Percentiles rank a stretch among this genome's conserved stretches.
Evolutionary conservation across 2,888 invertebrate genomes (phyloP).

Genomic region (Thymelicus acteon): DNA sequence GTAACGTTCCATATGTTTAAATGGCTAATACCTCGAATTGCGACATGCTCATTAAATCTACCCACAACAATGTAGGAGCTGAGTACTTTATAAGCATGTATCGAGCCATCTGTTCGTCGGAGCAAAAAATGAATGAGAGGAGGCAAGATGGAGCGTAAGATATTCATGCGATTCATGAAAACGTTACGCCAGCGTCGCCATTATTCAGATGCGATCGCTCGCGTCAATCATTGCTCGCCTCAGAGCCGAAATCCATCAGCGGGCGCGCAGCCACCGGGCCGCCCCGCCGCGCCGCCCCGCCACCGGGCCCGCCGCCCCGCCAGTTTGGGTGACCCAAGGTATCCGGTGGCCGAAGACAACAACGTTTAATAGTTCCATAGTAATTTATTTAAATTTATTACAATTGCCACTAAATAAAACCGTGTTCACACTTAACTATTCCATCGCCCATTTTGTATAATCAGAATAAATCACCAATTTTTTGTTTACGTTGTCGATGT

Average conservation of each 20-base stretch:
- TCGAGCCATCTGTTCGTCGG: slow-evolving; percentile 21
- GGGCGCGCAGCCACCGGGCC: slow-evolving; percentile 11
- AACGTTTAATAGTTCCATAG: slow-evolving; percentile 69
- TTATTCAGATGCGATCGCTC: slow-evolving; percentile 60
- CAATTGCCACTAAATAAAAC: slow-evolving; percentile 62
- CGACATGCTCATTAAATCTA: slow-evolving; percentile 19
- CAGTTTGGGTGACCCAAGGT: slow-evolving; percentile 39
- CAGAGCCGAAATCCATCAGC: slow-evolving; percentile 48
- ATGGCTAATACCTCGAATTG: slow-evolving; percentile 3
- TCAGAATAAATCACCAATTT: slow-evolving; percentile 24
- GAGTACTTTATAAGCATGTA: slow-evolving; percentile 11
- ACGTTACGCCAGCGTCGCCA: slow-evolving; percentile 52
- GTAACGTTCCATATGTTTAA: not conserved
- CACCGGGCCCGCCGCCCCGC: too few species aligned
- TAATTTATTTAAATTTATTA: slow-evolving; percentile 76
- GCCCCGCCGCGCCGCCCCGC: not conserved
- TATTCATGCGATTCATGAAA: slow-evolving; percentile 71
- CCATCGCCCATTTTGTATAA: slow-evolving; percentile 31
- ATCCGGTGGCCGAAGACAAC: slow-evolving; percentile 46
- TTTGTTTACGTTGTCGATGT: slow-evolving; percentile 8
- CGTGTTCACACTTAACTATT: slow-evolving; percentile 55
- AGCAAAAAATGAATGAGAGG: slow-evolving; percentile 22
- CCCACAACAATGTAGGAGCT: slow-evolving; percentile 13
- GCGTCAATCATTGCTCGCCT: slow-evolving; percentile 66
- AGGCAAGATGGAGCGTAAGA: slow-evolving; percentile 40